Evolutionary conservation across 2,797 vertebrate genomes (phyloP).

Genomic region (Myotis pilosus): DNA sequence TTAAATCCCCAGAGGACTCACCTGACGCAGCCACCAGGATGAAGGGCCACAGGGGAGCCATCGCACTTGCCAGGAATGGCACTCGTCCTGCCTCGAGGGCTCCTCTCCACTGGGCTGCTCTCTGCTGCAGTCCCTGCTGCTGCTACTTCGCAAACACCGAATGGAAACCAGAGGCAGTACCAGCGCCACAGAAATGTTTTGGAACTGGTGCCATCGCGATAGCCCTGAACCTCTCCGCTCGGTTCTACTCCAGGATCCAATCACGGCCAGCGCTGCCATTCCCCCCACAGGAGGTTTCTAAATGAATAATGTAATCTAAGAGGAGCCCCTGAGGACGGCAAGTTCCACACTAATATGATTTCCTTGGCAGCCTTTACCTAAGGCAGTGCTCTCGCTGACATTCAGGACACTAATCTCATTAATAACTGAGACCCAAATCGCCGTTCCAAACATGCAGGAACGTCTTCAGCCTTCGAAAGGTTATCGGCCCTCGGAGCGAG

Average conservation of each 20-base stretch:
- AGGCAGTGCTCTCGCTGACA: constrained; percentile 68
- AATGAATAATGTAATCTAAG: constrained; percentile 75
- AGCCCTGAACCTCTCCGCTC: not conserved
- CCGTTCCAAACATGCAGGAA: constrained; percentile 67
- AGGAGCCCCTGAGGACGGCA: constrained; percentile 66
- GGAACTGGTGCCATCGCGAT: not conserved
- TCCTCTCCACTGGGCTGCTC: not conserved
- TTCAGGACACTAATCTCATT: constrained; percentile 76
- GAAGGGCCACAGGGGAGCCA: constrained; percentile 53
- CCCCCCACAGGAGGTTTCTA: constrained; percentile 62
- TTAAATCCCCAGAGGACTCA: constrained; percentile 48
- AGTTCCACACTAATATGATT: constrained; percentile 79
- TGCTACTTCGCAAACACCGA: not conserved
- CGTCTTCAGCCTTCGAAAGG: constrained; percentile 62
- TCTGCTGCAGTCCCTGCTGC: not conserved
- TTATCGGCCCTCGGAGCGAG: constrained; percentile 58
- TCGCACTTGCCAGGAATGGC: not conserved
- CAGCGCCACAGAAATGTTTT: not conserved
- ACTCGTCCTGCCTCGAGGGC: not conserved
- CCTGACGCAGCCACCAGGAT: constrained; percentile 59
- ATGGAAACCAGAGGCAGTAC: not conserved
- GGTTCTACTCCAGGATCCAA: constrained; percentile 48
- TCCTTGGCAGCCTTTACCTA: constrained; percentile 75
- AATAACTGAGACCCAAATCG: constrained; percentile 80
- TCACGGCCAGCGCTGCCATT: constrained; percentile 62